Base-by-base conservation (phyloP, 2,113 vertebrate genomes). In the Otolemur garnettii region DNA sequence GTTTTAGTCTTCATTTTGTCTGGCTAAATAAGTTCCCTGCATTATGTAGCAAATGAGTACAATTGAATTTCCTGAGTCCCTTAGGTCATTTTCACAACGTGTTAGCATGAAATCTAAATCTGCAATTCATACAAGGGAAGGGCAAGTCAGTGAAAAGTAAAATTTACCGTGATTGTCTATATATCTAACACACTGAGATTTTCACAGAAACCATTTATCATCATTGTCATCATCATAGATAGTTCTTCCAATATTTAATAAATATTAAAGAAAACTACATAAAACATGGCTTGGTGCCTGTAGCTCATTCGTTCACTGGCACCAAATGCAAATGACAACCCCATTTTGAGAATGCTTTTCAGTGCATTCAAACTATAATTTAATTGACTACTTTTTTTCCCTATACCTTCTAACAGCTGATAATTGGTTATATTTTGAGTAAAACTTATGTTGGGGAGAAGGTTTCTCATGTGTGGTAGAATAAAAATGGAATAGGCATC, bases 121-220 rank as follows among this genome's bases (percentile, higher is more conserved):
- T 88, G 35, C 11, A 87, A 1, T 92, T 95, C 19, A 91, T 50
- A 66, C 13, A 85, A 94, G 26, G n/a, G 35, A 94, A 95, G 45
- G 82, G 5, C 55, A 92, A 55, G 42, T 77, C 24, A 90, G 64
- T 68, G 60, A 62, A 96, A 97, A 93, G 93, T 57, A 74, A 96
- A 90, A 83, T 35, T 57, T 18, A 35, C 14, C 5, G 3, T 94
- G 26, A 87, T 87, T 97, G 89, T 93, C 81, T 17, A 86, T 74
- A 33, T 92, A 90, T 42, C 7, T 91, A 33, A 71, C 22, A 81
- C 13, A 26, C 17, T 60, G 45, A 92, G 57, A 69, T 83, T 79
- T 93, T 96, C 30, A 91, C 85, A 95, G 17, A 22, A 75, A 12
- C 15, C 79, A 72, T 91, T 86, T 90, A 33, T 69, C 62, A 82